Evolutionary conservation across 2,113 vertebrate genomes (phyloP), one percentile per base, ranked within the genome.

Genomic region (Myotis yumanensis): DNA sequence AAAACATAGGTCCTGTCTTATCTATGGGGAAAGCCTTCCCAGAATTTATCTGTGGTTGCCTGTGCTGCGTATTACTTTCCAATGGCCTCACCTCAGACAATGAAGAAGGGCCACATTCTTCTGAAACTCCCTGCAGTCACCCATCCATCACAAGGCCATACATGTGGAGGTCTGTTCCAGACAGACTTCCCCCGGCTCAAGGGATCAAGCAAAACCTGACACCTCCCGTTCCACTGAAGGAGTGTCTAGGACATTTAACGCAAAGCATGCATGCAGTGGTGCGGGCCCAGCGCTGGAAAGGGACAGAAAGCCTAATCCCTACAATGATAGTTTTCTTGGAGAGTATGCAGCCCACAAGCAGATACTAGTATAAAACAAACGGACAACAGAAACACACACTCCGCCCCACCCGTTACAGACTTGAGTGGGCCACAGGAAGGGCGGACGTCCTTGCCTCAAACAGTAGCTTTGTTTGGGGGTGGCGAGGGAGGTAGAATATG

Each of bases 91-190:
- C 37, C 86, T 87, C 79, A 81, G 90, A 96, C 90, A 94, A 95
- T 69, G 66, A 92, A 94, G 82, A 90, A 90, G 77, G 91, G 68
- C 75, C 85, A 72, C 0, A 71, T 92, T 91, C 89, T 93, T 72
- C 93, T 86, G 86, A 92, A 95, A 86, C 90, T 93, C 85, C 90
- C 89, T 86, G n/a, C 86, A 69, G 96, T 97, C 96, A 96, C 96
- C 95, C 96, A 93, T 83, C 80, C 59, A 59, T 71, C 95, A 64
- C 66, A 82, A 93, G 81, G 82, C 92, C 94, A 59, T 79, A 64
- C 37, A 85, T 84, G 4, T 69, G 37, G 52, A 68, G 22, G n/a
- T 92, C 54, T 89, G 9, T 57, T 80, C 77, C 72, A 95, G 64
- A 37, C 40, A 76, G 86, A 95, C 57, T 59, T 88, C 66, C 73